phyloP scores from a whole-genome alignment of 2,113 vertebrate species.

The Poeciliopsis turrubarensis region DNA sequence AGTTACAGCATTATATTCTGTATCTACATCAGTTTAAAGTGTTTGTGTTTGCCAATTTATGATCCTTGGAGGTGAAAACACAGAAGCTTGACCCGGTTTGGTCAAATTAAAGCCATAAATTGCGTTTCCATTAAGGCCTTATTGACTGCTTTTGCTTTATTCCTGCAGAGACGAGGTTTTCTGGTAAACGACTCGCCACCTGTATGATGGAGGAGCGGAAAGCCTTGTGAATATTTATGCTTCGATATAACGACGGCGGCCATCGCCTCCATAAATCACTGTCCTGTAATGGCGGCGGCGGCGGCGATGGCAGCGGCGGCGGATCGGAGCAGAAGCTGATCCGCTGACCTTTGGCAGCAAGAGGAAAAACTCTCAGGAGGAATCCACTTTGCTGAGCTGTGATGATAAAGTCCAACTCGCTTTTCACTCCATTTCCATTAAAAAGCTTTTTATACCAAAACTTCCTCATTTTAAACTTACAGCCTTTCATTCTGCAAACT shows the following conservation, averaged over 20 bases:
- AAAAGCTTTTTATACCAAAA: neutral
- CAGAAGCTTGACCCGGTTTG: slow-evolving; percentile 40
- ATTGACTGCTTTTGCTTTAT: slow-evolving; percentile 60
- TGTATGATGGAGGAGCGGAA: slow-evolving; percentile 1
- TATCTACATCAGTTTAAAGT: slow-evolving; percentile 9
- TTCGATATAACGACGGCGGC: slow-evolving; percentile 38
- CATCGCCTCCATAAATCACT: slow-evolving; percentile 58
- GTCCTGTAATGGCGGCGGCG: slow-evolving; percentile 23
- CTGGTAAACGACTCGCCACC: slow-evolving; percentile 28
- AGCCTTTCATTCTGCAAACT: neutral
- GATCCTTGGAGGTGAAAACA: slow-evolving; percentile 10
- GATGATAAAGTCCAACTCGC: slow-evolving; percentile 26
- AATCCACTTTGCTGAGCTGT: slow-evolving; percentile 38
- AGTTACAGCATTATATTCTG: neutral
- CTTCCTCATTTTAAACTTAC: slow-evolving; percentile 2
- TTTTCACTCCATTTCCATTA: slow-evolving; percentile 29
- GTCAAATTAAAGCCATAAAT: slow-evolving; percentile 70
- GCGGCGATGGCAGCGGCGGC: neutral
- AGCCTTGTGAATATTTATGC: slow-evolving; percentile 51
- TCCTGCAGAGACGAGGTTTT: slow-evolving; percentile 35
- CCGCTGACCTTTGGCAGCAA: slow-evolving; percentile 42
- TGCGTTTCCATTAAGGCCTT: slow-evolving; percentile 58
- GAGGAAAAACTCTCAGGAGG: slow-evolving; percentile 9
- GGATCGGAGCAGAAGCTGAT: slow-evolving; percentile 41
- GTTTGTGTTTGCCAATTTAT: slow-evolving; percentile 16